Evolutionary conservation across 2,113 vertebrate species (phyloP).

Genomic region (Plecotus auritus): DNA sequence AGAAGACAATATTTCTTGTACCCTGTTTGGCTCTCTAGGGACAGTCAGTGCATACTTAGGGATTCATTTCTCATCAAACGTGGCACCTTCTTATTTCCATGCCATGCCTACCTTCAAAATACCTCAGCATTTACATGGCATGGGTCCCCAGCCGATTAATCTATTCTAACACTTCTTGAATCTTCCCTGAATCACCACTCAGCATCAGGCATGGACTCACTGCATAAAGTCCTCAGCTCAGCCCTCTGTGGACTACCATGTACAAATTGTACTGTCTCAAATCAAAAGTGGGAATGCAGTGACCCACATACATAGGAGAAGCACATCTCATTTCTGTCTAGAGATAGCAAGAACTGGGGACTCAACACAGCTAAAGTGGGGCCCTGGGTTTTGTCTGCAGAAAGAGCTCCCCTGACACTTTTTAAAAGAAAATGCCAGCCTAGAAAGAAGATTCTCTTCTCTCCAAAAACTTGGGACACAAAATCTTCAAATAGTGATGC

Average conservation of each 20-base stretch:
- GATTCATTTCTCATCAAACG: background rate
- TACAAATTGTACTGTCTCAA: fast-evolving
- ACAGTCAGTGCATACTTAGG: background rate
- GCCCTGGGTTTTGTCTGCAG: background rate
- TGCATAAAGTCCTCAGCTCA: background rate
- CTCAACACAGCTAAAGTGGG: background rate
- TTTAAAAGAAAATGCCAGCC: background rate
- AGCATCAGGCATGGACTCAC: fast-evolving
- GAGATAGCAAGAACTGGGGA: background rate
- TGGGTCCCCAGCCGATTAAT: background rate
- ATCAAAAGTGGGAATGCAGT: background rate
- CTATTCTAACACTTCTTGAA: background rate
- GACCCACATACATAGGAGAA: no score
- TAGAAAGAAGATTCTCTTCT: background rate
- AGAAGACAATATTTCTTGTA: no score
- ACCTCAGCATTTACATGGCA: background rate
- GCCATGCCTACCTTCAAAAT: background rate
- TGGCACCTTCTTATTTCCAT: background rate
- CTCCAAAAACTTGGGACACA: background rate
- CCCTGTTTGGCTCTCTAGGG: background rate
- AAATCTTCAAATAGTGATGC: background rate
- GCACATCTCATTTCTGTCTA: background rate
- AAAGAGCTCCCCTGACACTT: background rate
- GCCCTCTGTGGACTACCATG: no score
- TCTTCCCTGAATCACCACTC: background rate